Percentiles rank a stretch among this genome's conserved stretches.
Conservation (phyloP, 2,888 invertebrate species). For the Drosophila mulleri region DNA sequence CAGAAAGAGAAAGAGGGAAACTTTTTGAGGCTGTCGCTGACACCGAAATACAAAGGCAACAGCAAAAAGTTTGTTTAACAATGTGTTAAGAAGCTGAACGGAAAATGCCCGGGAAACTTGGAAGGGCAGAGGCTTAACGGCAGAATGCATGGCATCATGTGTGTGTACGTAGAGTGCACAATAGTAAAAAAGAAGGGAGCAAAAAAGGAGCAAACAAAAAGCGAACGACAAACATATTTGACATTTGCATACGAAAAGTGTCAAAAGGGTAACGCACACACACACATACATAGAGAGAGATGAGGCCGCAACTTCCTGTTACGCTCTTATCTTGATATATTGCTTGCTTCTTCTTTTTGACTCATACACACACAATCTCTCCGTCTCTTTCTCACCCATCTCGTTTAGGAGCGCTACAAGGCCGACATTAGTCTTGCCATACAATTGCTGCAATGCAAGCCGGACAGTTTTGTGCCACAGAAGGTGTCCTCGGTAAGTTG, state of each 20-base stretch:
- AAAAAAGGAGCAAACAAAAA: conserved; percentile 23
- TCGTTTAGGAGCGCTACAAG: conserved; percentile 93
- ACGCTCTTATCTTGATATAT: conserved; percentile 58
- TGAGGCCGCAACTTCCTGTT: conserved; percentile 55
- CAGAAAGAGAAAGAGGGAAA: conserved; percentile 4
- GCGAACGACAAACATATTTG: conserved; percentile 69
- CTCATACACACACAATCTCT: not conserved
- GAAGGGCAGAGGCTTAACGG: not conserved
- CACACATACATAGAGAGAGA: conserved; percentile 11
- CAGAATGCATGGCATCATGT: not conserved
- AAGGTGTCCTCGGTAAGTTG: conserved; percentile 93
- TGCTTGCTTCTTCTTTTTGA: conserved; percentile 26
- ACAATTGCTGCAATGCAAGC: conserved; percentile 97
- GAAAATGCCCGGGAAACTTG: conserved; percentile 26
- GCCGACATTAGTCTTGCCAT: conserved; percentile 97
- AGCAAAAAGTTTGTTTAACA: conserved; percentile 70
- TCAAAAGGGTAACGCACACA: conserved; percentile 56
- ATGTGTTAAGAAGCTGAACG: conserved; percentile 62
- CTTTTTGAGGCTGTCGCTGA: conserved; percentile 72
- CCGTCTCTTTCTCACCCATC: not conserved
- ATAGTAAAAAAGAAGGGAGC: conserved; percentile 4
- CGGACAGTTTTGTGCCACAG: conserved; percentile 96
- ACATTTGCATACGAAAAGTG: conserved; percentile 77
- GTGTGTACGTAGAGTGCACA: conserved; percentile 7
- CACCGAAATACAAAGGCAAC: conserved; percentile 69